Evolutionary conservation across 1,140 invertebrate genomes (phyloP).

Genomic region (Drosophila nebulosa): DNA sequence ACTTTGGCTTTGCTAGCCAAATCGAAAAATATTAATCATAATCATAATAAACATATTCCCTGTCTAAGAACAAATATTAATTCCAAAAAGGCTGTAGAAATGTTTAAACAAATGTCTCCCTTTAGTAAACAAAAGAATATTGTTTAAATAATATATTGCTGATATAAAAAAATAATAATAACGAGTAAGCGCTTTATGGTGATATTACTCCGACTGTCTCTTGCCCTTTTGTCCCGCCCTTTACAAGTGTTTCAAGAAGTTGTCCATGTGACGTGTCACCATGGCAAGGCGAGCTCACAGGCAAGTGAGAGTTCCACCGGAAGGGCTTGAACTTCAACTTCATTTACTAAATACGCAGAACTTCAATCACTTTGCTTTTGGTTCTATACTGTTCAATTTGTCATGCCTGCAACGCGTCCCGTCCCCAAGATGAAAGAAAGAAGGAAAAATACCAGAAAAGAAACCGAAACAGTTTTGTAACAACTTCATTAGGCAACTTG

Average conservation of each 20-base stretch:
- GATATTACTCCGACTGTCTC: background rate
- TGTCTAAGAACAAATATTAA: slow-evolving; percentile 40
- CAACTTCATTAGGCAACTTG: slow-evolving; percentile 54
- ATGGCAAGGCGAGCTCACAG: background rate
- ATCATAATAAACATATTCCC: slow-evolving; percentile 11
- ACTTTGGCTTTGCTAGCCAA: background rate
- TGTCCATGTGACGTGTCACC: background rate
- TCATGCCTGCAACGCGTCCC: slow-evolving; percentile 51
- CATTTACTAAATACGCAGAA: slow-evolving; percentile 10
- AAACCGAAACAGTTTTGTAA: slow-evolving; percentile 28
- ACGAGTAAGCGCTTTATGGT: background rate
- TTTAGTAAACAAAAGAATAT: slow-evolving; percentile 8
- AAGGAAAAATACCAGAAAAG: slow-evolving; percentile 7
- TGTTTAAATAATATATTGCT: slow-evolving; percentile 32
- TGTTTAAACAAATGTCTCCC: slow-evolving; percentile 47
- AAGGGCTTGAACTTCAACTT: slow-evolving; percentile 3
- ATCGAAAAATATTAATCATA: background rate
- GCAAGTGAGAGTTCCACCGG: background rate
- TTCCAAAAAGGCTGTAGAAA: slow-evolving; percentile 32
- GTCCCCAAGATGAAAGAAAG: slow-evolving; percentile 14
- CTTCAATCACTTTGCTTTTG: background rate
- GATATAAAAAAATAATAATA: background rate
- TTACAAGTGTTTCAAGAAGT: background rate
- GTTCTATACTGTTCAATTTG: slow-evolving; percentile 18
- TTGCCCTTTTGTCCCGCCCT: background rate